Percentiles rank a stretch among this genome's conserved stretches.
Evolutionary conservation across 2,888 invertebrate genomes (phyloP).

Genomic region (Drosophila recens): DNA sequence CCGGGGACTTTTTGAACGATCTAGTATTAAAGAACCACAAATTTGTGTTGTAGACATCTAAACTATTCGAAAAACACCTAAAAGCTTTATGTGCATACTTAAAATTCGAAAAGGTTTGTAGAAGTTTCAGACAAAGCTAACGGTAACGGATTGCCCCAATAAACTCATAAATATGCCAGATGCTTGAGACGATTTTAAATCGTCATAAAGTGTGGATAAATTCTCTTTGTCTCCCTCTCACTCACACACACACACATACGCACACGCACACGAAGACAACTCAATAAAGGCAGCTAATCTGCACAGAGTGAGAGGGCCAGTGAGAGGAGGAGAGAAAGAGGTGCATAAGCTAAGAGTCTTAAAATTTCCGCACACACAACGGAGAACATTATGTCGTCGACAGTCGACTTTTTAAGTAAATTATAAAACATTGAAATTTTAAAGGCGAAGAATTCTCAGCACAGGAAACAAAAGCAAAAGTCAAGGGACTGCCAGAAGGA

Average conservation of each 20-base stretch:
- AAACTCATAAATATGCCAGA: conserved; percentile 56
- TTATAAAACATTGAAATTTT: conserved; percentile 61
- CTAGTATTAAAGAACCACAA: conserved; percentile 2
- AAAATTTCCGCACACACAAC: conserved; percentile 61
- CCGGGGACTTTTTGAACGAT: too few relatives aligned
- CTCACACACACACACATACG: neutral
- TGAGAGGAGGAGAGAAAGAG: neutral
- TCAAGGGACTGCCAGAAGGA: conserved; percentile 41
- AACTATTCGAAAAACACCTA: conserved; percentile 25
- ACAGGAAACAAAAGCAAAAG: conserved; percentile 49
- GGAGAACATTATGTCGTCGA: conserved; percentile 40
- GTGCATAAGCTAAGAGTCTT: conserved; percentile 27
- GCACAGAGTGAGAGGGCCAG: conserved; percentile 10
- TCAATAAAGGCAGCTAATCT: conserved; percentile 65
- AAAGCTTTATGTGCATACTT: conserved; percentile 43
- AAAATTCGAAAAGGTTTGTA: conserved; percentile 23
- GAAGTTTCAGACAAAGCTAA: conserved; percentile 19
- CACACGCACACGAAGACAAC: conserved; percentile 25
- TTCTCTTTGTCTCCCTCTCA: conserved; percentile 4
- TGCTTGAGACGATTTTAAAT: conserved; percentile 47
- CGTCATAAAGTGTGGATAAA: conserved; percentile 35
- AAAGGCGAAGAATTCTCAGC: conserved; percentile 17
- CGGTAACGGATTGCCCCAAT: conserved; percentile 56
- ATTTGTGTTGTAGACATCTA: neutral
- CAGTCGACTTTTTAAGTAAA: conserved; percentile 58